Percentiles rank a stretch among this genome's conserved stretches.
Evolutionary conservation across 2,797 vertebrate species (phyloP).

Genomic region (Hypotaenidia okinawae): DNA sequence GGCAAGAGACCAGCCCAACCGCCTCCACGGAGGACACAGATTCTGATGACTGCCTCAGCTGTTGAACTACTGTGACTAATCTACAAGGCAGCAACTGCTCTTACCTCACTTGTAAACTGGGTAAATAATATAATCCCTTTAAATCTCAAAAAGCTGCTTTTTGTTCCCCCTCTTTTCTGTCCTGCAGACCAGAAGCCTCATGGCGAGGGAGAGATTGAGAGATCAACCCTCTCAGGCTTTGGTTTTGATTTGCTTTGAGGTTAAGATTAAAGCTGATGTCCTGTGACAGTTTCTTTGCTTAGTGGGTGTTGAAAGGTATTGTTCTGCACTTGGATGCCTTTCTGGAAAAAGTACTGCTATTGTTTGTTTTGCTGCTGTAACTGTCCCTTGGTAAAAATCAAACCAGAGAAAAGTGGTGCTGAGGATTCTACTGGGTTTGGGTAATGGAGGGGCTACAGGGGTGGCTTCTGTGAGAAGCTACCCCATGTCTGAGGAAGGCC

Average conservation of each 20-base stretch:
- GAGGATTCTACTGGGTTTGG: neutral
- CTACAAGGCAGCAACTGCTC: neutral
- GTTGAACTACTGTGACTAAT: neutral
- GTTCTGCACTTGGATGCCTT: neutral
- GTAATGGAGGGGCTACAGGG: neutral
- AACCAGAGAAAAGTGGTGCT: neutral
- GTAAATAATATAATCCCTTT: neutral
- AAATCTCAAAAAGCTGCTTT: neutral
- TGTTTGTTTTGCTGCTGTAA: neutral
- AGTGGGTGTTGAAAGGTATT: neutral
- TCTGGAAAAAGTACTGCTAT: neutral
- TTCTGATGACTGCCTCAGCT: neutral
- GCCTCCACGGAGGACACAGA: rapidly evolving
- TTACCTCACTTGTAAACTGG: neutral
- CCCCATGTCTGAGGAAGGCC: rapidly evolving
- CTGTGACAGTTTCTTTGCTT: neutral
- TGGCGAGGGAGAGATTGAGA: neutral
- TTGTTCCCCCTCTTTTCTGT: neutral
- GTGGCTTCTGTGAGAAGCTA: neutral
- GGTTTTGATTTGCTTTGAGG: neutral
- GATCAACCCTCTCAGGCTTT: neutral
- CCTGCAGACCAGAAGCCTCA: neutral
- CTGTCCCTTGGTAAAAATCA: neutral
- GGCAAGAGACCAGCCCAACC: too few relatives aligned
- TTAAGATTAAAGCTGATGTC: neutral